Evolutionary conservation across 2,797 vertebrate species (phyloP), one percentile per base, ranked within the genome.

Genomic region (Hafferia zeledoni): DNA sequence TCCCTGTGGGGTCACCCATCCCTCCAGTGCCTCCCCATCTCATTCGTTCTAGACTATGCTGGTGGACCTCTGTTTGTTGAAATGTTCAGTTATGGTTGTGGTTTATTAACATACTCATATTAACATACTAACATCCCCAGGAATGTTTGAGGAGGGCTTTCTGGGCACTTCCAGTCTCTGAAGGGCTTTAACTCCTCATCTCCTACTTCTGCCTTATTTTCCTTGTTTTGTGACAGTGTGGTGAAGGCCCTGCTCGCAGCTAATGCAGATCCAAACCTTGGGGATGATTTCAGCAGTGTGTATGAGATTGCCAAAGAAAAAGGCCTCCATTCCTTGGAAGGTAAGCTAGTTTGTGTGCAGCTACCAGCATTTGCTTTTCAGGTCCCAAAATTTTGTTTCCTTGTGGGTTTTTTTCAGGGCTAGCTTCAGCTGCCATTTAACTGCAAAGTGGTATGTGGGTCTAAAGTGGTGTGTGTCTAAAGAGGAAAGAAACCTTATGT

Each of bases 311-410:
- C 99, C 23, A 98, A 98, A 92, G 98, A 99, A 75, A 99, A 98
- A 89, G 98, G 98, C 63, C 97, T 99, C 85, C 99, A 99, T 95
- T 99, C 99, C 16, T 96, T 99, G 82, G 99, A 99, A 99, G 99
- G 99, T 99, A 97, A 97, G 12, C 31, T 2, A 3, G 6, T 6
- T 56, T 18, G 7, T 30, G 2, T 41, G 23, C 56, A 28, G 18
- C 35, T 30, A 9, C 47, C 4, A 2, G 14, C n/a, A 0, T 28
- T 47, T 30, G 22, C 61, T 81, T 71, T 33, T 33, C 17, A 20
- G 13, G 5, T 47, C 39, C 59, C 52, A 7, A 11, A 11, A 14
- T 64, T 30, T 28, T 46, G 4, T 20, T 74, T 60, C 56, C 33
- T 50, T 3, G 0, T 10, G 13, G 17, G 11, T 0, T 7, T 27